These are phyloP conservation scores for Drosophila niveifrons DNA, from an alignment of 2,888 invertebrate species.

Conservation along the genomic window DNA sequence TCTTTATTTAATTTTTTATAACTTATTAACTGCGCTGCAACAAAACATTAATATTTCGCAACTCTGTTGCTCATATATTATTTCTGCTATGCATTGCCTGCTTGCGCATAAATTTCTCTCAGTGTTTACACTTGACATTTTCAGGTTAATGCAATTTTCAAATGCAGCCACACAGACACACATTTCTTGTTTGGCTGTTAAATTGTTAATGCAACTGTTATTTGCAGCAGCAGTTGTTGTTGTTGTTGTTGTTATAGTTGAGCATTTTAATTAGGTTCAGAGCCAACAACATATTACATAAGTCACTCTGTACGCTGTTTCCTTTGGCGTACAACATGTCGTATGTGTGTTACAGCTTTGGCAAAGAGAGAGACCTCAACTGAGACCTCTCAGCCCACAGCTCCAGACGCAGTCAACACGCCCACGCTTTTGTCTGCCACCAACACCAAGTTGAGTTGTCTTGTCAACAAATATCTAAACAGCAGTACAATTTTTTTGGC, in stretches of 20 bases:
- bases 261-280: constrained; percentile 66
- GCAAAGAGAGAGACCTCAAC: constrained; percentile 15
- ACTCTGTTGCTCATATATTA: neutral
- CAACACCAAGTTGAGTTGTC: constrained; percentile 41
- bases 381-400: constrained; percentile 34
- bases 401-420: constrained; percentile 49
- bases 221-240: constrained; percentile 6
- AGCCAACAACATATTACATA: constrained; percentile 52
- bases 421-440: constrained; percentile 43
- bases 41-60: too few relatives aligned
- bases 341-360: constrained; percentile 15
- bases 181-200: constrained; percentile 41
- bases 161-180: constrained; percentile 36
- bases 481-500: constrained; percentile 34
- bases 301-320: constrained; percentile 21
- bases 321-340: neutral
- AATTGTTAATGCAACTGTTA: constrained; percentile 41
- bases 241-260: constrained; percentile 28
- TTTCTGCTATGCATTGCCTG: neutral
- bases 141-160: constrained; percentile 69
- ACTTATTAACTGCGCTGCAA: too few relatives aligned
- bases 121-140: constrained; percentile 65
- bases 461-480: constrained; percentile 44
- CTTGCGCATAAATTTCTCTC: constrained; percentile 31
- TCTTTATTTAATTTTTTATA: too few relatives aligned